Base-by-base conservation (phyloP, 2,113 vertebrate genomes). In the Junco hyemalis region DNA sequence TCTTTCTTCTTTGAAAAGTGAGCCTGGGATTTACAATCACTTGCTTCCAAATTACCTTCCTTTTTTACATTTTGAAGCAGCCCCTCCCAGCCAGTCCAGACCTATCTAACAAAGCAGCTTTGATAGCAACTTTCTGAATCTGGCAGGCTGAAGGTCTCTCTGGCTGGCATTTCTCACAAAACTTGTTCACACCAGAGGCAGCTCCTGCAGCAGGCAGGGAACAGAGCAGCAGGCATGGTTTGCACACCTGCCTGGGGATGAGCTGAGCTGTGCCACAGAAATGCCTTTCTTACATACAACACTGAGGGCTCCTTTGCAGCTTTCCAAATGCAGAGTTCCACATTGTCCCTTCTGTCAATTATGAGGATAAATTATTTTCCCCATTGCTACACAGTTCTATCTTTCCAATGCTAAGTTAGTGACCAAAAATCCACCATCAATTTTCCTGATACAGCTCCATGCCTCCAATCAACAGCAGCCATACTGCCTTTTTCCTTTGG, bases 91-190 rank as follows among this genome's bases (percentile, higher is more conserved):
- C 25, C 59, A 64, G 40, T 31, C 33, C 20, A 78, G 73, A 50
- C 33, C 25, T 21, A 76, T 28, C 20, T 28, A 84, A 38, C 29
- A 2, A 73, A 31, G 40, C 11, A 53, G 79, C 21, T 64, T 53
- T 50, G 24, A 57, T 2, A 56, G n/a, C 0, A 0, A 6, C 19
- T 56, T 57, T 65, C 47, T 59, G 40, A 71, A 63, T 9, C 18
- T 38, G 26, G 44, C 33, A 64, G 33, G n/a, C 51, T 50, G 36
- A 50, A 54, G 23, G 8, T 60, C 29, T 59, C 68, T 45, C 36
- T 69, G 61, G 31, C 19, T 63, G 33, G 24, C 21, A 70, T 21
- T 57, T 57, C 33, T 42, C 23, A 18, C 63, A 73, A 60, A 50
- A 76, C 15, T 15, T 4, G 35, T 17, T 42, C 45, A 13, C 33